These are phyloP conservation scores for Streptopelia turtur DNA, from an alignment of 2,797 vertebrate species.

Conservation along the genomic window DNA sequence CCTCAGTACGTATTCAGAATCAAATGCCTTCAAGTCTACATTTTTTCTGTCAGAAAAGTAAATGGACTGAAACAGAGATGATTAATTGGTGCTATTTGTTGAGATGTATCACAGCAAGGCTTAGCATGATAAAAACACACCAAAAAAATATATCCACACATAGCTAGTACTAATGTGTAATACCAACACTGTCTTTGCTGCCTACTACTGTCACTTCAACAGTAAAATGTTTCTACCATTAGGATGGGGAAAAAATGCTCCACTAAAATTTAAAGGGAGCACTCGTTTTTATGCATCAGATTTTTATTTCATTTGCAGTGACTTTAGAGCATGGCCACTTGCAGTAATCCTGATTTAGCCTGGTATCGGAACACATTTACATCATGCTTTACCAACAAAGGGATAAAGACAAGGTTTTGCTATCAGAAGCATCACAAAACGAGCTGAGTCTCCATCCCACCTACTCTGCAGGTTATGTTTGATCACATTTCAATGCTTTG, in stretches of 20 bases:
- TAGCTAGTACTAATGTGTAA: not conserved
- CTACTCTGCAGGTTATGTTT: constrained; percentile 54
- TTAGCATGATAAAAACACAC: not conserved
- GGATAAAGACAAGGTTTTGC: not conserved
- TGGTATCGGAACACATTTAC: not conserved
- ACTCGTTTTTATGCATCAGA: accelerated
- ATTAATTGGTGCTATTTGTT: constrained; percentile 43
- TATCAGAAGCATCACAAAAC: not conserved
- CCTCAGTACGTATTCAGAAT: constrained; percentile 40
- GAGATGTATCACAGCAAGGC: not conserved
- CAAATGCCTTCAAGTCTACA: constrained; percentile 55
- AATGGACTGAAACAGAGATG: constrained; percentile 54
- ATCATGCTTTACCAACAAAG: not conserved
- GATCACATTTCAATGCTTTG: constrained; percentile 71
- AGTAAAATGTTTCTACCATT: not conserved
- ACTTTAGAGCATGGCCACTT: not conserved
- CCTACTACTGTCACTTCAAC: not conserved
- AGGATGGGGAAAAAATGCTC: not conserved
- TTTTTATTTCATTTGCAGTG: not conserved
- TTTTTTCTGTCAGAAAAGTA: constrained; percentile 35
- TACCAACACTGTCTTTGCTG: not conserved
- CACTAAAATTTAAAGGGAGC: not conserved
- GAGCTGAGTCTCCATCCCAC: not conserved
- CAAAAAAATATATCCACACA: not conserved
- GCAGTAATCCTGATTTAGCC: not conserved